Percentiles rank a stretch among this genome's conserved stretches.
Evolutionary conservation across 1,140 invertebrate genomes (phyloP).

Genomic region (Aphaenogaster floridana): DNA sequence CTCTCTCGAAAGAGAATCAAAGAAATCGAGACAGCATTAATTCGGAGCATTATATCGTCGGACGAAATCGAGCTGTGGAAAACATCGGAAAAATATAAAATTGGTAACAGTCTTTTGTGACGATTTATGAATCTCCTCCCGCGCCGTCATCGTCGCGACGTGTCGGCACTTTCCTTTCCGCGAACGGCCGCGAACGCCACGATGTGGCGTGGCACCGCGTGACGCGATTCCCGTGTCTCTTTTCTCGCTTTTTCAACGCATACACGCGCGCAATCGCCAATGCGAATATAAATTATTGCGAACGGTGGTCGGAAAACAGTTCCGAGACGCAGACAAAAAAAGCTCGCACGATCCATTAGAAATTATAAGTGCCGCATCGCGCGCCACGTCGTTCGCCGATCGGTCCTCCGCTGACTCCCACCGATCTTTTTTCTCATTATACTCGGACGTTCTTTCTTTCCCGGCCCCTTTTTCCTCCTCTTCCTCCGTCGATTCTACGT

Average conservation of each 20-base stretch:
- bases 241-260: constrained; percentile 68
- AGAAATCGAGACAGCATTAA: not conserved
- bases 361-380: constrained; percentile 78
- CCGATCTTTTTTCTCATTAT: constrained; percentile 28
- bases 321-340: constrained; percentile 64
- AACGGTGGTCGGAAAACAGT: constrained; percentile 37
- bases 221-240: constrained; percentile 41
- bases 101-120: not conserved
- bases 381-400: constrained; percentile 23
- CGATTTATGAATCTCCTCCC: constrained; percentile 50
- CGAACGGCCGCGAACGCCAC: constrained; percentile 31
- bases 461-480: not conserved
- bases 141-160: not conserved
- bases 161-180: constrained; percentile 60
- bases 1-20: not conserved
- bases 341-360: constrained; percentile 75
- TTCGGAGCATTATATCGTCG: not conserved
- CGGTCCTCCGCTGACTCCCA: not conserved
- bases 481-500: not conserved
- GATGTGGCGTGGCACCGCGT: not conserved
- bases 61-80: not conserved
- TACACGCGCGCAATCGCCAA: constrained; percentile 40
- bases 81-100: constrained; percentile 49
- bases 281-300: constrained; percentile 79
- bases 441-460: not conserved